Conservation (phyloP, 2,888 invertebrate genomes). For the Calliopum simillimum region DNA sequence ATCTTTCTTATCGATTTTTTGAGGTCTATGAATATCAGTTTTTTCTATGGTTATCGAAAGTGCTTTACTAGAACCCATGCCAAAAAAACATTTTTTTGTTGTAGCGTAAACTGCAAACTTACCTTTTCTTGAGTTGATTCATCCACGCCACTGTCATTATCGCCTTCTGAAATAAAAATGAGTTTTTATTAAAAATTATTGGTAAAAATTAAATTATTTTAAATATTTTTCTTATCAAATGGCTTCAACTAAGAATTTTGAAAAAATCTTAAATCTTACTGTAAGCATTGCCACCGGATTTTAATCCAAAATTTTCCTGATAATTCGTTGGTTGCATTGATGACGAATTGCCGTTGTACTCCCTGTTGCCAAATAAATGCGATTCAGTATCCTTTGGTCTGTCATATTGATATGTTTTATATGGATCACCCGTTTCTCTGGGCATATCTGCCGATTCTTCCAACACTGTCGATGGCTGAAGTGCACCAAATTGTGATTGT, state of each 20-base stretch:
- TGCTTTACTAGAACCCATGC: too few relatives aligned
- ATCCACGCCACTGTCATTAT: slow-evolving; percentile 86
- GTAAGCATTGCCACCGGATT: not conserved
- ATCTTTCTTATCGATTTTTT: too few relatives aligned
- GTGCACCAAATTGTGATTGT: slow-evolving; percentile 23
- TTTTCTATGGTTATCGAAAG: too few relatives aligned
- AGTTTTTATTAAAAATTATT: slow-evolving; percentile 39
- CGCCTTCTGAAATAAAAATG: slow-evolving; percentile 75
- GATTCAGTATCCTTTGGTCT: not conserved
- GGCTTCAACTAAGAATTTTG: slow-evolving; percentile 40
- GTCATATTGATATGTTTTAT: slow-evolving; percentile 47
- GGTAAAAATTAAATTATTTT: slow-evolving; percentile 21
- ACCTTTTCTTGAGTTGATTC: slow-evolving; percentile 85
- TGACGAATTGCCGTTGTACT: slow-evolving; percentile 34
- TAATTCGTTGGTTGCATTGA: slow-evolving; percentile 39
- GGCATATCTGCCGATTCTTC: slow-evolving; percentile 46
- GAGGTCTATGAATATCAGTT: too few relatives aligned
- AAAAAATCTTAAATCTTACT: not conserved
- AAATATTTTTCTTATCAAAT: slow-evolving; percentile 29
- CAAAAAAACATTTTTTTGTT: too few relatives aligned
- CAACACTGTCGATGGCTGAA: slow-evolving; percentile 45
- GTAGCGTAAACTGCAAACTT: slow-evolving; percentile 69
- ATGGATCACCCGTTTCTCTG: not conserved
- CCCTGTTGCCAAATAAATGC: slow-evolving; percentile 21
- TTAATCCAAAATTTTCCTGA: slow-evolving; percentile 2